Base-by-base conservation (phyloP, 1,140 invertebrate genomes). In the Temnothorax curvispinosus region DNA sequence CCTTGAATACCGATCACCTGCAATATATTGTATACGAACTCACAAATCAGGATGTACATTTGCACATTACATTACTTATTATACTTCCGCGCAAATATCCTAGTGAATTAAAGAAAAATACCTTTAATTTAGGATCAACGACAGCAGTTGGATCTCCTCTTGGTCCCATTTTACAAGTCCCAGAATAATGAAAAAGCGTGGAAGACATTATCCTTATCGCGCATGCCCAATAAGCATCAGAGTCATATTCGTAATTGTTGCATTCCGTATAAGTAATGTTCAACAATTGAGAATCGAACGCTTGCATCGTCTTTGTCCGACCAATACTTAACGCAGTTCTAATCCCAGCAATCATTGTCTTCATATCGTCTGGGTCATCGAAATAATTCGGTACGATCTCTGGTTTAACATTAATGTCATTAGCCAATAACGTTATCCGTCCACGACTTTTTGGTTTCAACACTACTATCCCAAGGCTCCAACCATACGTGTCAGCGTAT, bases 401-500 rank as follows among this genome's bases (percentile, higher is more conserved):
- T 8, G 65, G 65, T 50, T 47, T 27, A 50, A 50, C 65, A 69
- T 69, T 69, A 69, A 69, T 3, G 2, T 69, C 44, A 32, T 69
- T 69, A 8, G 65, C 65, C 21, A 50, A 15, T 47, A 69, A 27
- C 0, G 5, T 69, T 50, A 69, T 50, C 2, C 21, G 41, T 15
- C 65, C 65, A 69, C 21, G 41, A 69, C 65, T 69, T 18, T 69
- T 69, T 69, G 65, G 65, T 69, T 50, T 69, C 3, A 8, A 15
- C 41, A 69, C 15, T 69, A 18, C 1, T 47, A 15, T 1, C 11
- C 0, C 60, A 6, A 7, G 1, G 11, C 0, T 0, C 88, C 97
- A 97, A 0, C 96, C 94, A 54, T 97, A 95, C 47, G 93, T 92
- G 21, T 94, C 94, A 2, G 96, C 94, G 1, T 95, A 89, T 11